Percentiles rank a stretch among this genome's conserved stretches.
Conservation (phyloP, 1,140 invertebrate genomes). For the Pseudomyrmex flavicornis region DNA sequence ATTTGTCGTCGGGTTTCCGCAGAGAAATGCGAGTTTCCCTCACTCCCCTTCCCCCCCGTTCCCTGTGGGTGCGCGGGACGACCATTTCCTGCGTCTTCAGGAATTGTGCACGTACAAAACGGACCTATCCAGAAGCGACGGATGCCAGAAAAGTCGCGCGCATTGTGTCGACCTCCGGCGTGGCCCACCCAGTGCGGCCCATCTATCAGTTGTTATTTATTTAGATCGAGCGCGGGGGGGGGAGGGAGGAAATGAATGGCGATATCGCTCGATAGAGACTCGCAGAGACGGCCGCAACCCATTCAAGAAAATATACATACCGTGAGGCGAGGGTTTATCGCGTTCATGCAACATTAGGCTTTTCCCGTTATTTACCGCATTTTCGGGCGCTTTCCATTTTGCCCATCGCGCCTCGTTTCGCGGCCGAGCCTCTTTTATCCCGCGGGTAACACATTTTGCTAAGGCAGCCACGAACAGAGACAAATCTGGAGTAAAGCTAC, state of each 20-base stretch:
- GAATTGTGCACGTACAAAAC: constrained; percentile 32
- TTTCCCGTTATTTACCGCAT: constrained; percentile 80
- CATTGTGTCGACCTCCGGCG: constrained; percentile 8
- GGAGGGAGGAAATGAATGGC: constrained; percentile 62
- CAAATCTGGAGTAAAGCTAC: constrained; percentile 59
- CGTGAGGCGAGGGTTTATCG: constrained; percentile 81
- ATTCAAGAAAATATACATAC: constrained; percentile 59
- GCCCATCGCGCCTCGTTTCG: constrained; percentile 39
- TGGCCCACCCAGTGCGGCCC: not conserved
- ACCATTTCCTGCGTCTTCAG: constrained; percentile 72
- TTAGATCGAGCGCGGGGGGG: constrained; percentile 69
- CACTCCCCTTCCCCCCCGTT: not conserved
- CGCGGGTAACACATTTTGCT: constrained; percentile 57
- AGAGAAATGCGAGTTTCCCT: constrained; percentile 73
- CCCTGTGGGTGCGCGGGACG: constrained; percentile 62
- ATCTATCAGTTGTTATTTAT: constrained; percentile 80
- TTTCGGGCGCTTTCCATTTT: constrained; percentile 75
- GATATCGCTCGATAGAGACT: constrained; percentile 58
- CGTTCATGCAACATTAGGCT: constrained; percentile 85
- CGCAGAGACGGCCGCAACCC: constrained; percentile 21
- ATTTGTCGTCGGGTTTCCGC: constrained; percentile 79
- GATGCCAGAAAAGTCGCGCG: constrained; percentile 17
- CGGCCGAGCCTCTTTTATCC: constrained; percentile 45
- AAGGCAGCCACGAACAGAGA: constrained; percentile 33
- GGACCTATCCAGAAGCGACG: not conserved